Evolutionary conservation across 2,888 invertebrate genomes (phyloP).

Genomic region (Teleogryllus oceanicus): DNA sequence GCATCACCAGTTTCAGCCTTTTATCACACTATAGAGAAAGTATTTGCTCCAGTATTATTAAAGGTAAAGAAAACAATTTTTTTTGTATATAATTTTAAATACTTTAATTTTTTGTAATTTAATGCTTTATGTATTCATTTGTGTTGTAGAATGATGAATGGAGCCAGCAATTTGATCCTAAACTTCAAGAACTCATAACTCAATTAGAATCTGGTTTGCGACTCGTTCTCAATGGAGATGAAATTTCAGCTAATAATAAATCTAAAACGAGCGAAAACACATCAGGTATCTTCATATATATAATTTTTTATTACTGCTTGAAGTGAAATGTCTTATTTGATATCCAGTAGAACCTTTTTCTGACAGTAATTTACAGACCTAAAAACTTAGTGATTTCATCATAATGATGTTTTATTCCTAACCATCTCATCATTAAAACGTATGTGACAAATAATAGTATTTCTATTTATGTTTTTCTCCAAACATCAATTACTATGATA

Average conservation of each 20-base stretch:
- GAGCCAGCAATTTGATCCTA: constrained; percentile 49
- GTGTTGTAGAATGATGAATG: constrained; percentile 42
- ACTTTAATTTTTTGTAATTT: neutral
- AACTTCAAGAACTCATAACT: constrained; percentile 50
- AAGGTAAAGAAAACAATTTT: constrained; percentile 41
- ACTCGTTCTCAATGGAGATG: constrained; percentile 42
- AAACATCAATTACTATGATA: no score
- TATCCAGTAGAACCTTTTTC: no score
- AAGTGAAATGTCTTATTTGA: no score
- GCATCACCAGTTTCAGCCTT: constrained; percentile 59
- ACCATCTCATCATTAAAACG: no score
- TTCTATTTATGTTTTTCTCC: no score
- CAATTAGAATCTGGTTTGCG: constrained; percentile 51
- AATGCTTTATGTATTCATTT: neutral
- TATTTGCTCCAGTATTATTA: constrained; percentile 54
- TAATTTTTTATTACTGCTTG: no score
- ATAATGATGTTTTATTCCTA: no score
- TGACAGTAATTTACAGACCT: no score
- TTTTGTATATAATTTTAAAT: neutral
- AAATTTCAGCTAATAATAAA: constrained; percentile 26
- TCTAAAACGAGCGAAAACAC: constrained; percentile 27
- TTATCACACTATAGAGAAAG: constrained; percentile 59
- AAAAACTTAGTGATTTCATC: no score
- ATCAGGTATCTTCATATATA: neutral
- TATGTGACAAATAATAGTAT: no score